A percentile compares a stretch with the other conserved stretches of the same genome.
These are phyloP conservation scores for Mormyrops attenuatus DNA, from an alignment of 2,797 vertebrate species.

Conservation along the genomic window DNA sequence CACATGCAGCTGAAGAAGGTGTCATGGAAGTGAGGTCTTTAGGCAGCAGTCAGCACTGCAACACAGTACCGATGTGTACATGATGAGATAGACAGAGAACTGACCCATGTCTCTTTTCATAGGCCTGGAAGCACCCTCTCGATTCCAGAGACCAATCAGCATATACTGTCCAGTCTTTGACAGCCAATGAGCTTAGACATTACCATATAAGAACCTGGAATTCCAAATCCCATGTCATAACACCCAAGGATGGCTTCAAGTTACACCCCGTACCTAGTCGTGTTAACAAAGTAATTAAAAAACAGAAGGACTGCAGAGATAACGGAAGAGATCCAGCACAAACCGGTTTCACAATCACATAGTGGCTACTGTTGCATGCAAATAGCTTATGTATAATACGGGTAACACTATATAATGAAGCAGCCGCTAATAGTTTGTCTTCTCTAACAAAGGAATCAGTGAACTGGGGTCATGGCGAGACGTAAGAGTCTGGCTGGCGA, in stretches of 20 bases:
- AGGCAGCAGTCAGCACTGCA: no score
- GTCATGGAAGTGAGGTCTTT: background rate
- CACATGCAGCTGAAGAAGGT: background rate
- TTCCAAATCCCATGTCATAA: background rate
- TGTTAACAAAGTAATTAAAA: slow-evolving; percentile 1
- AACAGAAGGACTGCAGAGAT: background rate
- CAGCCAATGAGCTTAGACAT: background rate
- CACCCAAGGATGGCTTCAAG: background rate
- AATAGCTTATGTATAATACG: background rate
- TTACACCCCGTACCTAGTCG: background rate
- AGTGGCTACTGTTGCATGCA: background rate
- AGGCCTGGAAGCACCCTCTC: background rate
- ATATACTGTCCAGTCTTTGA: background rate
- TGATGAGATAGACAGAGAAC: background rate
- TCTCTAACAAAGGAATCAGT: background rate
- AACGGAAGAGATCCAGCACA: background rate
- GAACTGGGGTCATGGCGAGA: background rate
- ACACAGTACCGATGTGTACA: background rate
- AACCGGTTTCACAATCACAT: background rate
- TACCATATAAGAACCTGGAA: background rate
- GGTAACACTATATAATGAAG: background rate
- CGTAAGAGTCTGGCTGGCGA: background rate
- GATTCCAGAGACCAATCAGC: background rate
- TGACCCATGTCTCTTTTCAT: background rate
- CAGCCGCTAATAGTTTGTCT: background rate